Conservation (phyloP, 2,888 invertebrate genomes). For the Disparrhopalites patrizii region DNA sequence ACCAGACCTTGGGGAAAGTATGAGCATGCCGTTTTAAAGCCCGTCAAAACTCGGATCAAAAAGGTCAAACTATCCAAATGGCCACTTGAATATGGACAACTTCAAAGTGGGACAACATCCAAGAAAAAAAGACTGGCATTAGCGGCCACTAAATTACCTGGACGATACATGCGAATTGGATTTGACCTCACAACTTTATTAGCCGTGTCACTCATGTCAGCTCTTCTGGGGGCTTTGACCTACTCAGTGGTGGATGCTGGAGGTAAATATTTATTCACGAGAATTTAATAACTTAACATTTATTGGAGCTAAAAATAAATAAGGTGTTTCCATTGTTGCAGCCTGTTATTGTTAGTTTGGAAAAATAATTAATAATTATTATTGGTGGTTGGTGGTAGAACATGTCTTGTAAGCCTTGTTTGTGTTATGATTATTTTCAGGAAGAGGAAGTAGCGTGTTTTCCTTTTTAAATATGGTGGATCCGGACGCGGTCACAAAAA, state of each 20-base stretch:
- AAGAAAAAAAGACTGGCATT: neutral
- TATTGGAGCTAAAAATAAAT: too few species aligned
- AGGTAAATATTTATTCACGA: too few species aligned
- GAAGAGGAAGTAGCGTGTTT: neutral
- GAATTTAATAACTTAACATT: too few species aligned
- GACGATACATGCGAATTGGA: constrained; percentile 6
- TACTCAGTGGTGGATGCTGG: constrained; percentile 39
- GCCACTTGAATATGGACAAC: constrained; percentile 14
- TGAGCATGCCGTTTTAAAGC: neutral
- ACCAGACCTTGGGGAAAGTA: neutral
- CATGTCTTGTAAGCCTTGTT: too few species aligned
- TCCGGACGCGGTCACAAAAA: neutral
- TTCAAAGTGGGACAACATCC: constrained; percentile 15
- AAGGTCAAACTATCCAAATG: neutral
- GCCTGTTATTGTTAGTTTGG: too few species aligned
- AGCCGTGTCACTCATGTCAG: constrained; percentile 43
- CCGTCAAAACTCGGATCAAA: neutral
- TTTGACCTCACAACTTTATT: constrained; percentile 43
- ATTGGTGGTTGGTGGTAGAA: too few species aligned
- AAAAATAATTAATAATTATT: too few species aligned
- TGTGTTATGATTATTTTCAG: too few species aligned
- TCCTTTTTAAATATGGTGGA: constrained; percentile 14
- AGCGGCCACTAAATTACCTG: neutral
- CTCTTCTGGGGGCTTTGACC: constrained; percentile 43
- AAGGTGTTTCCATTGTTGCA: too few species aligned